A percentile compares a stretch with the other conserved stretches of the same genome.
Conservation (phyloP, 1,140 invertebrate genomes). For the Panonychus citri region DNA sequence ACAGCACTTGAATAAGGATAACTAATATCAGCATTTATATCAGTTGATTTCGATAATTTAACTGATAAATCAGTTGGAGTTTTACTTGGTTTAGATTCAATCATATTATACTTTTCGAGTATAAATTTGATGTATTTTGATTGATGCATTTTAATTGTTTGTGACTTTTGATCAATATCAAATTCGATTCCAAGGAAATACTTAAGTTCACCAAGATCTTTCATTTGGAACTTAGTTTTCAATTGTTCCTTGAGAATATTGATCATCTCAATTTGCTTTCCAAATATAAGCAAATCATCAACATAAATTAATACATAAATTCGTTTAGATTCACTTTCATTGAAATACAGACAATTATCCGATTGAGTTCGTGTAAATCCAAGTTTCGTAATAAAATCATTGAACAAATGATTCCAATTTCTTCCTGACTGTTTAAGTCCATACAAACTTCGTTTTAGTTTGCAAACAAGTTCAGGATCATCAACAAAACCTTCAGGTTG, state of each 20-base stretch:
- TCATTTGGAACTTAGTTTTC: conserved; percentile 1
- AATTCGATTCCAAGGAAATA: conserved; percentile 7
- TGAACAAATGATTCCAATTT: conserved; percentile 15
- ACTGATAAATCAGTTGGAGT: conserved; percentile 19
- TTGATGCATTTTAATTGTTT: conserved; percentile 4
- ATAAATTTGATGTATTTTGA: conserved; percentile 7
- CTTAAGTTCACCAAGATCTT: conserved; percentile 1
- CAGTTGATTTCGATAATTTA: conserved; percentile 2
- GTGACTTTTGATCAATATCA: background rate
- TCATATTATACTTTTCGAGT: conserved; percentile 17
- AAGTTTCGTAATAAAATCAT: background rate
- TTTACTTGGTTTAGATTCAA: conserved; percentile 14
- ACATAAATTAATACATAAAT: conserved; percentile 9
- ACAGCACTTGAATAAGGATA: conserved; percentile 14
- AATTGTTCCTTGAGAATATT: background rate
- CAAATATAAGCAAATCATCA: conserved; percentile 2
- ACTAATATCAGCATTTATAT: background rate
- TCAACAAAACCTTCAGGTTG: conserved; percentile 3
- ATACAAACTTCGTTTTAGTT: conserved; percentile 16
- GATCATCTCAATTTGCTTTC: conserved; percentile 1
- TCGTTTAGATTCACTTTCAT: too few species aligned
- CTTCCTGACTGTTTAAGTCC: conserved; percentile 18
- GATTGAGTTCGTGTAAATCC: background rate
- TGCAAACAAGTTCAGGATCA: background rate
- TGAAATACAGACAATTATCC: conserved; percentile 1